A percentile compares a stretch with the other conserved stretches of the same genome.
Conservation (phyloP, 92 coral and sea anemone species). For the Desmophyllum pertusum region DNA sequence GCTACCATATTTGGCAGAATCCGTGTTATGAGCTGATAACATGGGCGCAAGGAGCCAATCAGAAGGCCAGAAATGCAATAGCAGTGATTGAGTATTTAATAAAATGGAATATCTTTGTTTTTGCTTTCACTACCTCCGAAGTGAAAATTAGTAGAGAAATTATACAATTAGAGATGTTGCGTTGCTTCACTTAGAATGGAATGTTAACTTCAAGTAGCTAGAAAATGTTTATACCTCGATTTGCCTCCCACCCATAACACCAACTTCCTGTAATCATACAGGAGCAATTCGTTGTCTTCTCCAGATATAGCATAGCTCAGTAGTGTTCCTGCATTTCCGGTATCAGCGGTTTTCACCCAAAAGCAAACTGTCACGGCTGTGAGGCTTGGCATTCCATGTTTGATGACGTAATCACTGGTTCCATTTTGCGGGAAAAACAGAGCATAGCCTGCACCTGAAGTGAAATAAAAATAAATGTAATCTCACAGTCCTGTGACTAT, state of each 20-base stretch:
- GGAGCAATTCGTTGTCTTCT: conserved; percentile 3
- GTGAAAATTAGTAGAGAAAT: not conserved
- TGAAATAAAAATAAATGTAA: not conserved
- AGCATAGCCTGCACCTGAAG: not conserved
- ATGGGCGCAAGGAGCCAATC: no score
- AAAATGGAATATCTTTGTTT: no score
- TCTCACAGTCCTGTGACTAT: no score
- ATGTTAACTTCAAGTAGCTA: not conserved
- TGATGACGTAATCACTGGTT: conserved; percentile 36
- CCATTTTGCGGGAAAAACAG: conserved; percentile 31
- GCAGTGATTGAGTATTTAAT: no score
- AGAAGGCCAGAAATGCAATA: no score
- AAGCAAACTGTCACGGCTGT: conserved; percentile 38
- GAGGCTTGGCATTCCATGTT: conserved; percentile 34
- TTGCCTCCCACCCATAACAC: not conserved
- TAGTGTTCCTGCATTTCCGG: conserved; percentile 3
- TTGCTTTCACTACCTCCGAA: no score
- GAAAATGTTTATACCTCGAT: not conserved
- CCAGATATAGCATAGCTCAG: conserved; percentile 17
- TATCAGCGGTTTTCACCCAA: conserved; percentile 42
- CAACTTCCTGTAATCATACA: conserved; percentile 6
- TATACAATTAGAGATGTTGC: not conserved
- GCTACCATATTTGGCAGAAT: no score
- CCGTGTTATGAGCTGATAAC: no score
- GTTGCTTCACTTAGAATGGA: not conserved